phyloP scores from a whole-genome alignment of 1,140 invertebrate genomes.

The Uloborus diversus region DNA sequence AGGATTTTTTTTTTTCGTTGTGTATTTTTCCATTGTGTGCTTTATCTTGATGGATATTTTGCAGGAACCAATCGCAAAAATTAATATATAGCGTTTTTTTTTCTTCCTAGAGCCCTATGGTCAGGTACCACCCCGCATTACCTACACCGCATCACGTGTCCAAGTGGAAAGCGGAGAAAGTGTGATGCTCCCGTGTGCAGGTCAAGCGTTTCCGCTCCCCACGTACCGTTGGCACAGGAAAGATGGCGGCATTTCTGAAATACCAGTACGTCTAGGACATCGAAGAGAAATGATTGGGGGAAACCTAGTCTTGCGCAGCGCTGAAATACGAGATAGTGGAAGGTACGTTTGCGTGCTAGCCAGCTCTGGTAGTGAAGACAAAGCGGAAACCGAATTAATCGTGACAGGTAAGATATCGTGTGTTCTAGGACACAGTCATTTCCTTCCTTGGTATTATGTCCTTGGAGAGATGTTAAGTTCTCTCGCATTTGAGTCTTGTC shows the following conservation, averaged over 20 bases:
- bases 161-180: conserved; percentile 61
- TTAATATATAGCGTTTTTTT: too few relatives aligned
- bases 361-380: conserved; percentile 91
- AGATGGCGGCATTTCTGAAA: not conserved
- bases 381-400: conserved; percentile 89
- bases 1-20: too few relatives aligned
- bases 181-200: conserved; percentile 78
- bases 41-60: too few relatives aligned
- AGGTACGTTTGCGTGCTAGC: conserved; percentile 94
- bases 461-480: not conserved
- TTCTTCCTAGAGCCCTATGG: conserved; percentile 57
- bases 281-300: conserved; percentile 53
- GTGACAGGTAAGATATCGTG: conserved; percentile 74
- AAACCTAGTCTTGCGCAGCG: conserved; percentile 65
- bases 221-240: conserved; percentile 71
- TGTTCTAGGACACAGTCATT: not conserved
- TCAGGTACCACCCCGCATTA: conserved; percentile 58
- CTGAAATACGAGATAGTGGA: conserved; percentile 80
- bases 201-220: conserved; percentile 77
- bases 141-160: conserved; percentile 60
- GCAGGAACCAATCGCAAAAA: too few relatives aligned
- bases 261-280: conserved; percentile 17
- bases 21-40: too few relatives aligned
- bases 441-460: too few relatives aligned
- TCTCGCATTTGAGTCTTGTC: not conserved